Evolutionary conservation across 1,140 invertebrate genomes (phyloP), one percentile per base, ranked within the genome.

Genomic region (Parasteatoda tepidariorum): DNA sequence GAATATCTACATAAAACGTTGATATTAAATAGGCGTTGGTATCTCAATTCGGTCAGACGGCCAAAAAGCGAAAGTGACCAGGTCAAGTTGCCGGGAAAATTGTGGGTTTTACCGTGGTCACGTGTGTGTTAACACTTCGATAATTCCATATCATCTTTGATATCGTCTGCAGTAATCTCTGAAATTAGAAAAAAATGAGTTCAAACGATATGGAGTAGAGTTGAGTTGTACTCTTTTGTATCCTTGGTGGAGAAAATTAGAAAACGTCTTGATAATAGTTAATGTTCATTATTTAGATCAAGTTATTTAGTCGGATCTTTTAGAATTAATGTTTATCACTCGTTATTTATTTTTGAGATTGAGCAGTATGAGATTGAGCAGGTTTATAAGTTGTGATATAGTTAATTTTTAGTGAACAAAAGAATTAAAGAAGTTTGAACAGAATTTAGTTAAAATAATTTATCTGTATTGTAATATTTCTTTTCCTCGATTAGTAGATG

Each of bases 31-130:
- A 75, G 73, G 73, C 73, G 73, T 75, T 75, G 73, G 73, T 66
- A 34, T 61, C 15, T 54, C 55, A 75, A 31, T 62, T 62, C 73
- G 73, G 73, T 75, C 34, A 76, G 62, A 64, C n/a, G 57, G 74
- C 31, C 74, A 31, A 66, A 6, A 59, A 74, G 71, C 11, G 30
- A 61, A 33, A 74, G 71, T 74, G 71, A 74, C 71, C 71, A 66
- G 74, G 74, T 76, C 74, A 76, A 76, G 74, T 76, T 76, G 59
- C 59, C 13, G 26, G 30, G 61, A 30, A 66, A 76, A 66, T 62
- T 75, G 31, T 15, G 22, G 41, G 74, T 61, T 64, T 64, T 38
- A 24, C 2, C 15, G 13, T 6, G 24, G 54, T 76, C 74, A 76
- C 74, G 74, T 76, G 74, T 24, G 13, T 24, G 22, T n/a, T 15